A percentile compares a stretch with the other conserved stretches of the same genome.
These are phyloP conservation scores for Lerema accius DNA, from an alignment of 1,140 invertebrate species.

Conservation along the genomic window DNA sequence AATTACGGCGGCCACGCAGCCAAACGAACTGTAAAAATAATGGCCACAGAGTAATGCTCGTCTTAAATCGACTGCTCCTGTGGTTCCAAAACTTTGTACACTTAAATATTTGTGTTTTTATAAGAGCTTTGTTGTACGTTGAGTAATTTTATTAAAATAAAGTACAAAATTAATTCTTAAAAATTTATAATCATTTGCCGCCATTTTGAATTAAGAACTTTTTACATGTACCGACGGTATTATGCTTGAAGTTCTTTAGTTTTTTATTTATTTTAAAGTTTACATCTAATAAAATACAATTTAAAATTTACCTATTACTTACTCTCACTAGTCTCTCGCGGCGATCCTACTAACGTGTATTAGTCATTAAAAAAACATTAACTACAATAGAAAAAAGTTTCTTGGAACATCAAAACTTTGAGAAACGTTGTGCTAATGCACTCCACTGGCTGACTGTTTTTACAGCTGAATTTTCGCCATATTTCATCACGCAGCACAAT, in stretches of 20 bases:
- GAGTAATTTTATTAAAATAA: too few relatives aligned
- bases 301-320: not conserved
- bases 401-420: not conserved
- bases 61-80: slow-evolving; percentile 48
- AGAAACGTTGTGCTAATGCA: slow-evolving; percentile 8
- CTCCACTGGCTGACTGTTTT: slow-evolving; percentile 3
- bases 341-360: too few relatives aligned
- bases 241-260: too few relatives aligned
- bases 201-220: too few relatives aligned
- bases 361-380: too few relatives aligned
- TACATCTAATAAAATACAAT: slow-evolving; percentile 38
- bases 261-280: too few relatives aligned
- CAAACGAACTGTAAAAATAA: slow-evolving; percentile 73
- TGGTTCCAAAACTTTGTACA: slow-evolving; percentile 26
- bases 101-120: too few relatives aligned
- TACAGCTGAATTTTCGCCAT: slow-evolving; percentile 26
- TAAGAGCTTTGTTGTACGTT: too few relatives aligned
- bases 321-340: too few relatives aligned
- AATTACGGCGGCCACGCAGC: slow-evolving; percentile 53
- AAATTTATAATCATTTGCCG: too few relatives aligned
- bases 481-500: slow-evolving; percentile 36
- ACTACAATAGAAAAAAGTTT: not conserved
- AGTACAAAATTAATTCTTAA: too few relatives aligned
- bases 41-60: slow-evolving; percentile 51
- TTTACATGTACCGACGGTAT: too few relatives aligned